These are phyloP conservation scores for Typhlomys cinereus DNA, from an alignment of 2,113 vertebrate species.

Conservation along the genomic window DNA sequence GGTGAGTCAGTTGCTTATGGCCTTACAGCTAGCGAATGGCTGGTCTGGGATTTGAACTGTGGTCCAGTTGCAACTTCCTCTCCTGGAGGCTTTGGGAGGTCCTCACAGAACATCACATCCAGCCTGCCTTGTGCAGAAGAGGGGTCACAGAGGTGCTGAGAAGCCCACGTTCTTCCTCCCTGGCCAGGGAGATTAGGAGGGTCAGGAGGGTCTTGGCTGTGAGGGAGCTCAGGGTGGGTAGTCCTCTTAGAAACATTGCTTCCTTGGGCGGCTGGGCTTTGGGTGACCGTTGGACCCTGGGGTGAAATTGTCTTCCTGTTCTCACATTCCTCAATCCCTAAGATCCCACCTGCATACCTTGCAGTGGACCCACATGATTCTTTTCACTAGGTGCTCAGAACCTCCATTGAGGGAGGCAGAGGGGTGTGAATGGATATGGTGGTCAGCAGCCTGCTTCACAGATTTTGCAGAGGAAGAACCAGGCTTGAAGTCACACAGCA, in stretches of 20 bases:
- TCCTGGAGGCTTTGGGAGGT: background rate
- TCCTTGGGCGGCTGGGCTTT: background rate
- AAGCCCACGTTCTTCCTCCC: background rate
- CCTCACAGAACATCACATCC: background rate
- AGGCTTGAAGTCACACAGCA: background rate
- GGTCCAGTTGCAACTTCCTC: background rate
- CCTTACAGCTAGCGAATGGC: background rate
- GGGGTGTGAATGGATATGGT: background rate
- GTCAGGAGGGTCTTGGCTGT: background rate
- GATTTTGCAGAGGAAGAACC: background rate
- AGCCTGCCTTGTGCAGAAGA: background rate
- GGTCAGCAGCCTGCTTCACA: background rate
- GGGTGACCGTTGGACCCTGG: background rate
- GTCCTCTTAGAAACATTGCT: background rate
- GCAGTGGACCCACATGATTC: background rate
- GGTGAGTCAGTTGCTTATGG: background rate
- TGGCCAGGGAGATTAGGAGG: background rate
- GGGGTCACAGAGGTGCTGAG: background rate
- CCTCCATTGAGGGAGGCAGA: background rate
- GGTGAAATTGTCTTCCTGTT: background rate
- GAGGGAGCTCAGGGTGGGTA: background rate
- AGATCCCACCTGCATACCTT: background rate
- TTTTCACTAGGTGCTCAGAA: background rate
- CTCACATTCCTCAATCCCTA: background rate
- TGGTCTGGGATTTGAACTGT: constrained; percentile 9